phyloP scores from a whole-genome alignment of 2,888 invertebrate species.

The Idaea aversata region DNA sequence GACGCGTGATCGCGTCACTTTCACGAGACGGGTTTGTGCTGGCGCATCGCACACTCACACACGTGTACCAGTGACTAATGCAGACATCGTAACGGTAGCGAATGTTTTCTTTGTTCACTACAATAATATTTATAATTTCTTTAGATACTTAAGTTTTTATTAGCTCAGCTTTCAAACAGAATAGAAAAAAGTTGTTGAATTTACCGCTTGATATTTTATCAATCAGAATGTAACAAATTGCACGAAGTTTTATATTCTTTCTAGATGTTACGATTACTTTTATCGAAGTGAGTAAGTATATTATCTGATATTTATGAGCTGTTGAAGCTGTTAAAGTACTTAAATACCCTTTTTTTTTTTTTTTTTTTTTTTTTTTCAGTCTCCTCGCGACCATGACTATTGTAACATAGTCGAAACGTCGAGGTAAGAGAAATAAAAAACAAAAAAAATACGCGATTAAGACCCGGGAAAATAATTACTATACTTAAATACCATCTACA shows the following conservation, averaged over 20 bases:
- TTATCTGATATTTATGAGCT: not conserved
- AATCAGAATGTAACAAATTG: not conserved
- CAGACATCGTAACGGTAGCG: not conserved
- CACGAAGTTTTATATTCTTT: not conserved
- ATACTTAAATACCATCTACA: not conserved
- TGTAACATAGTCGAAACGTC: too few species aligned
- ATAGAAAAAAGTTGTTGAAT: too few species aligned
- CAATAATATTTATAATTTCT: too few species aligned
- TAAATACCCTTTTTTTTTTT: too few species aligned
- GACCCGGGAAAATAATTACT: too few species aligned
- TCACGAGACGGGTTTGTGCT: slow-evolving; percentile 41
- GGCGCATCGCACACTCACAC: slow-evolving; percentile 29
- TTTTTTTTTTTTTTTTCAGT: too few species aligned
- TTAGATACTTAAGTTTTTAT: too few species aligned
- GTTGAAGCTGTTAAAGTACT: not conserved
- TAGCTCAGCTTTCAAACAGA: too few species aligned
- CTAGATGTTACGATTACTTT: not conserved
- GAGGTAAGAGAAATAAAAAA: too few species aligned
- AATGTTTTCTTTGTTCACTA: not conserved
- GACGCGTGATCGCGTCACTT: slow-evolving; percentile 48
- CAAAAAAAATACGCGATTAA: too few species aligned
- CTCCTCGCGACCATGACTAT: too few species aligned
- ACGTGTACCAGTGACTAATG: slow-evolving; percentile 24
- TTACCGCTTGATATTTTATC: not conserved
- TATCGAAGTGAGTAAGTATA: not conserved